Conservation (phyloP, 2,888 invertebrate genomes). For the Lasioglossum zephyrum region DNA sequence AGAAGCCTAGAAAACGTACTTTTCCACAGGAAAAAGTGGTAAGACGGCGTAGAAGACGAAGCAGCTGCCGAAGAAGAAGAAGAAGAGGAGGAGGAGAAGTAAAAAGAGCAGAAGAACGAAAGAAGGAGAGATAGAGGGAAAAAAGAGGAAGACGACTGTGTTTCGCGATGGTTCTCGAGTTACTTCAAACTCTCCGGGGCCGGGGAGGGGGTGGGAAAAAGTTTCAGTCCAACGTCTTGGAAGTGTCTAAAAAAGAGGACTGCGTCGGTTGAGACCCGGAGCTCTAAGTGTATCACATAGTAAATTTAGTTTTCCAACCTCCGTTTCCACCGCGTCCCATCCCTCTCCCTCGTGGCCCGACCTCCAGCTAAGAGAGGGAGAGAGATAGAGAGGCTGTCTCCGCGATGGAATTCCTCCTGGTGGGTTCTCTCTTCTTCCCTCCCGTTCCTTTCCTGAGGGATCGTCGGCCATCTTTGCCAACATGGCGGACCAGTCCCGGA, state of each 20-base stretch:
- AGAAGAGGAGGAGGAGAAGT: background rate
- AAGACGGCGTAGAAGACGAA: background rate
- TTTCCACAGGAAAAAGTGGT: constrained; percentile 13
- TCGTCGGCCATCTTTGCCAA: constrained; percentile 68
- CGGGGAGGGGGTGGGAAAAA: constrained; percentile 71
- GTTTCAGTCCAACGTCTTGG: constrained; percentile 81
- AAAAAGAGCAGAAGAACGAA: background rate
- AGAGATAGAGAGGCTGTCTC: constrained; percentile 7
- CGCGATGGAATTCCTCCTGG: constrained; percentile 47
- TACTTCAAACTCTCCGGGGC: constrained; percentile 65
- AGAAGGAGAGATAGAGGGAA: constrained; percentile 34
- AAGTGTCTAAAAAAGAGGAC: constrained; percentile 82
- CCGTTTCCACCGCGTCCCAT: constrained; percentile 64
- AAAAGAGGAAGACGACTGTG: constrained; percentile 53
- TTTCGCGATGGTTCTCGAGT: constrained; percentile 75
- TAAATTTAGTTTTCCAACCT: constrained; percentile 83
- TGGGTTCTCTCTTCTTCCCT: background rate
- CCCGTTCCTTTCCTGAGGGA: constrained; percentile 57
- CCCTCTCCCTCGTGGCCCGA: constrained; percentile 34
- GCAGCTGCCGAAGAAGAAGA: background rate
- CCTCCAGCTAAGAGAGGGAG: constrained; percentile 9
- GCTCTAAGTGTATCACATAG: constrained; percentile 84
- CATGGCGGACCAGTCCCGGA: constrained; percentile 73
- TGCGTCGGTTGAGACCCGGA: constrained; percentile 65
- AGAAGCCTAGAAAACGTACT: constrained; percentile 36